Evolutionary conservation across 92 coral and sea anemone genomes (phyloP), one percentile per base, ranked within the genome.

Genomic region (Zoanthus sociatus): DNA sequence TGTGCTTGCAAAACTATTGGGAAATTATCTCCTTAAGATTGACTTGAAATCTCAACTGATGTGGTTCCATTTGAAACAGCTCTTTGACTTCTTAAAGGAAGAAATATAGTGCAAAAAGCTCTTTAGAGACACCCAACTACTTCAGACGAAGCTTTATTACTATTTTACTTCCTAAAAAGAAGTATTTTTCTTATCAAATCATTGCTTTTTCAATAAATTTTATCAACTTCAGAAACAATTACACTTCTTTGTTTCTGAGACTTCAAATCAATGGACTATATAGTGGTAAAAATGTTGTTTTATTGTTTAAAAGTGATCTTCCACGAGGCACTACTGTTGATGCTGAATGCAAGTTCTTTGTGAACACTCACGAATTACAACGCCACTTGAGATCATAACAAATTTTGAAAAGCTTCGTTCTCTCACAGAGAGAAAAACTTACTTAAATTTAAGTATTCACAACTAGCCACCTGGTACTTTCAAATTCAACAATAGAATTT

Each of bases 401-500:
- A 14, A 71, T 16, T 71, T 71, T 67, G 33, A 10, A 50, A 30
- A 42, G 51, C 75, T 89, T 73, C 48, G n/a, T 26, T 26, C 94
- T 92, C 94, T 92, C 94, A 90, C 79, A 70, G 94, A 92, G 93
- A 92, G 94, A 79, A 90, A 90, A 79, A 7, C 21, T n/a, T 64
- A 64, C 17, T 87, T 92, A 90, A 81, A 66, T 46, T 81, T 66
- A 81, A 81, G 85, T 81, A 46, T 64, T 26, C 26, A 26, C 45
- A 61, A 47, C 60, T 11, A 18, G 76, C 18, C 42, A 26, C 46
- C 14, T 37, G 42, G 42, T 4, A 33, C 67, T 14, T 64, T 45
- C 58, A 68, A 81, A 66, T 48, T 78, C 71, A 78, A 60, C 48
- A 78, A 37, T 16, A 37, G 71, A 78, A 44, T 78, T 47, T 78